Conservation (phyloP, 2,113 vertebrate species). For the Propithecus coquereli region DNA sequence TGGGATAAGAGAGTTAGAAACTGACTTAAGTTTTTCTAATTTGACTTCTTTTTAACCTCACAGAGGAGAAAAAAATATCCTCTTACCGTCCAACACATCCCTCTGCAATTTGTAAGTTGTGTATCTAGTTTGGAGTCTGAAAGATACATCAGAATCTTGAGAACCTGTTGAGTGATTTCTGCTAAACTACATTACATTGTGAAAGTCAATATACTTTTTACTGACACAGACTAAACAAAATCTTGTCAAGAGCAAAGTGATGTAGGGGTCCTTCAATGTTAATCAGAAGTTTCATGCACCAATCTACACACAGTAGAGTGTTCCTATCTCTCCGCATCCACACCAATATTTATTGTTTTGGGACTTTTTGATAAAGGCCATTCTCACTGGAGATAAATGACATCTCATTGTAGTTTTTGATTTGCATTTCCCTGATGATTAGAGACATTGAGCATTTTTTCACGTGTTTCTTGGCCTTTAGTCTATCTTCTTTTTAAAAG, state of each 20-base stretch:
- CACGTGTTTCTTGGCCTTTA: too few species aligned
- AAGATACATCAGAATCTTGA: neutral
- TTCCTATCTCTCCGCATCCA: too few species aligned
- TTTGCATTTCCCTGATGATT: too few species aligned
- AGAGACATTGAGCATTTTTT: too few species aligned
- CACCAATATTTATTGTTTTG: too few species aligned
- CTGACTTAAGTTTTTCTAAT: neutral
- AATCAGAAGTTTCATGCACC: neutral
- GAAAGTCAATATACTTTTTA: conserved; percentile 28
- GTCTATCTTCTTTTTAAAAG: too few species aligned
- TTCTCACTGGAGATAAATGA: too few species aligned
- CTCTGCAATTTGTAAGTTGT: neutral
- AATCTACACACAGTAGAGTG: neutral
- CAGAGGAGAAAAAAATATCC: neutral
- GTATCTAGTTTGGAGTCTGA: neutral
- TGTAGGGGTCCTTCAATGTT: neutral
- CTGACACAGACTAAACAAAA: neutral
- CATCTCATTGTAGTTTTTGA: too few species aligned
- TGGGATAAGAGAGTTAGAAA: neutral
- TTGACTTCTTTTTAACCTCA: neutral
- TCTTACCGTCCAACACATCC: neutral
- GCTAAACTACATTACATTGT: neutral
- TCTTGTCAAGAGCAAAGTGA: neutral
- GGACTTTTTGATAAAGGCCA: too few species aligned
- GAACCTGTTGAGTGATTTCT: neutral